phyloP scores from a whole-genome alignment of 2,113 vertebrate species.

The Nymphicus hollandicus region DNA sequence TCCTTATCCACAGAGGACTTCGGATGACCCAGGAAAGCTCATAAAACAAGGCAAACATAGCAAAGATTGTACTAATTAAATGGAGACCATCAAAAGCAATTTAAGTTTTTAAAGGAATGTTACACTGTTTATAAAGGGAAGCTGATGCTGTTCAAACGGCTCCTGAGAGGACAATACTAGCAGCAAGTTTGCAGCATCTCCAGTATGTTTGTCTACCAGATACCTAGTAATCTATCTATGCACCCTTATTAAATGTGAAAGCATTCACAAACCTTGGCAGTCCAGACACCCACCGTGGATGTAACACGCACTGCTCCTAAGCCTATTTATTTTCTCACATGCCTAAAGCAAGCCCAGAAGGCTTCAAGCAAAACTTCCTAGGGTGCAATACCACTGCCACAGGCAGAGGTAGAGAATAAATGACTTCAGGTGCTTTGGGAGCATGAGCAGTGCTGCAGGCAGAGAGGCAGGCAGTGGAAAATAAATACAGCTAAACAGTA shows the following conservation, averaged over 20 bases:
- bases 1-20: background rate
- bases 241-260: conserved; percentile 41
- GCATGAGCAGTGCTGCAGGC: conserved; percentile 11
- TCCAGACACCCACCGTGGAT: background rate
- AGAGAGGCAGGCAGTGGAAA: conserved; percentile 33
- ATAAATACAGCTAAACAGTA: conserved; percentile 52
- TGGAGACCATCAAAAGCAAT: conserved; percentile 6
- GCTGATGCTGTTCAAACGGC: background rate
- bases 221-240: background rate
- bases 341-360: conserved; percentile 16
- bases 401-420: conserved; percentile 49
- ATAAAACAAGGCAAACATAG: background rate
- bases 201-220: conserved; percentile 6
- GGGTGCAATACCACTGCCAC: conserved; percentile 6
- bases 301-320: background rate
- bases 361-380: conserved; percentile 28
- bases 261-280: background rate
- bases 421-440: conserved; percentile 45
- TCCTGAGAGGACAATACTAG: conserved; percentile 19
- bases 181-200: background rate
- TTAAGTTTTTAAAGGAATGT: conserved; percentile 30
- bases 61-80: conserved; percentile 48
- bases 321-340: conserved; percentile 34
- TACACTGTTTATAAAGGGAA: conserved; percentile 5
- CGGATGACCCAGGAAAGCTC: background rate